These are phyloP conservation scores for Phoenicopterus ruber DNA, from an alignment of 2,113 vertebrate species.

Conservation along the genomic window DNA sequence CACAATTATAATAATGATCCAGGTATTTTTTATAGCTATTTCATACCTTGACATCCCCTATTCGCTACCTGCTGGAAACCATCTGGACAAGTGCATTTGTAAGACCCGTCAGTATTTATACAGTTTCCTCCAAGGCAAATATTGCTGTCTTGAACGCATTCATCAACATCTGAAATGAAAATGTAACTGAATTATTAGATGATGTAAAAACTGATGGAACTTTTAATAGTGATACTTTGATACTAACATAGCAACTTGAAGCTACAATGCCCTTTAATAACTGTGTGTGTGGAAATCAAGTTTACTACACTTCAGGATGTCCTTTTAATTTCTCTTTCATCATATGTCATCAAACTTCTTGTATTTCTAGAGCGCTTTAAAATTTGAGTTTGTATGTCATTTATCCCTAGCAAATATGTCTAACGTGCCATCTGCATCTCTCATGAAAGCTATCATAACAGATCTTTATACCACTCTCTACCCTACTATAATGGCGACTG, in stretches of 20 bases:
- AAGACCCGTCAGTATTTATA: constrained; percentile 89
- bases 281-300: background rate
- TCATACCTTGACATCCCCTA: constrained; percentile 86
- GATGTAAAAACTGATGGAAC: background rate
- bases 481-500: background rate
- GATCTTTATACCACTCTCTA: background rate
- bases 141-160: constrained; percentile 80
- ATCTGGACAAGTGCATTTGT: constrained; percentile 84
- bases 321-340: background rate
- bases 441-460: background rate
- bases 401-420: background rate
- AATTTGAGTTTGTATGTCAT: background rate
- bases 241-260: background rate
- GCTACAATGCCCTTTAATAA: background rate
- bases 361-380: background rate
- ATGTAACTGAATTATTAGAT: background rate
- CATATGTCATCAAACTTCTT: background rate
- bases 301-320: background rate
- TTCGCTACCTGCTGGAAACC: constrained; percentile 83
- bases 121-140: constrained; percentile 85
- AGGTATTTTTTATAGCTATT: background rate
- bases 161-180: constrained; percentile 87
- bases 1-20: background rate
- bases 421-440: background rate
- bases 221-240: background rate